Evolutionary conservation across 2,797 vertebrate species (phyloP).

Genomic region (Cirrhinus mrigala): DNA sequence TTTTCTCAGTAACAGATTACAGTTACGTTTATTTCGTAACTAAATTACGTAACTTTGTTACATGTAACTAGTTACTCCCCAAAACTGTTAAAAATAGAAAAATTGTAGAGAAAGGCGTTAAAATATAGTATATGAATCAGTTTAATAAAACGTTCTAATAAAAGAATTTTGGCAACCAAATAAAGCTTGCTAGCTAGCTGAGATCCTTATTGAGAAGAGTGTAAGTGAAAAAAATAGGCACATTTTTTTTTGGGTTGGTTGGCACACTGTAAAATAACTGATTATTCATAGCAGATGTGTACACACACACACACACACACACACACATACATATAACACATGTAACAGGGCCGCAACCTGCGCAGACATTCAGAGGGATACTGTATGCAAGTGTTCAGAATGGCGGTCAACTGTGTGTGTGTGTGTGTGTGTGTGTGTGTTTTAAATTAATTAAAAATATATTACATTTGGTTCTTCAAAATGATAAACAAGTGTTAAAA

Average conservation of each 20-base stretch:
- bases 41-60: too few relatives aligned
- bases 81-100: neutral
- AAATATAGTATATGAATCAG: neutral
- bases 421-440: neutral
- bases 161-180: neutral
- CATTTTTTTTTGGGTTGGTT: neutral
- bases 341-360: too few relatives aligned
- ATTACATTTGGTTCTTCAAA: neutral
- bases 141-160: neutral
- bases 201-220: neutral
- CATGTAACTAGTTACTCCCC: too few relatives aligned
- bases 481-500: neutral
- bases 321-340: neutral
- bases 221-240: neutral
- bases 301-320: conserved; percentile 6
- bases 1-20: too few relatives aligned
- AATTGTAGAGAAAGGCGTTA: neutral
- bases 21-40: too few relatives aligned
- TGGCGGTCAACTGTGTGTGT: neutral
- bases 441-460: neutral
- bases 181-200: too few relatives aligned
- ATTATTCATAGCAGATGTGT: neutral
- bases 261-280: neutral
- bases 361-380: neutral
- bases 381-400: neutral